These are phyloP conservation scores for Idaea biselata DNA, from an alignment of 2,888 invertebrate species.

Conservation along the genomic window DNA sequence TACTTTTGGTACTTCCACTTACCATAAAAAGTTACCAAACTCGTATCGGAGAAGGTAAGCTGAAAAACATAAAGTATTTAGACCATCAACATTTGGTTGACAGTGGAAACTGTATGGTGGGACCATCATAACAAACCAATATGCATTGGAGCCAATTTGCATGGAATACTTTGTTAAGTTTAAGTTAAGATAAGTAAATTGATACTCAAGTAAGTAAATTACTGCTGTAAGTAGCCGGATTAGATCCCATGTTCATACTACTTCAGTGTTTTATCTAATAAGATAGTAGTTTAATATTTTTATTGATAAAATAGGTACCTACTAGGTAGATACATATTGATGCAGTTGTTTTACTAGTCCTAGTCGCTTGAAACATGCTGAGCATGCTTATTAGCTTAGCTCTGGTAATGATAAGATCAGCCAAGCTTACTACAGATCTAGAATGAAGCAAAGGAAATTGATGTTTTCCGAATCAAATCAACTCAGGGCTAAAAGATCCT, in stretches of 20 bases:
- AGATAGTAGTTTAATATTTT: neutral
- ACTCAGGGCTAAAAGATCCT: neutral
- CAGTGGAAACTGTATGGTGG: slow-evolving; percentile 19
- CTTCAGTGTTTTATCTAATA: neutral
- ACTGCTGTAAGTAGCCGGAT: neutral
- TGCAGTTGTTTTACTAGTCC: neutral
- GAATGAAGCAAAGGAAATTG: neutral
- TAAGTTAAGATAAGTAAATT: neutral
- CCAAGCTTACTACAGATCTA: neutral
- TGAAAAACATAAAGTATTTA: slow-evolving; percentile 78
- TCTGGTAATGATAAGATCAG: neutral
- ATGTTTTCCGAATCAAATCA: neutral
- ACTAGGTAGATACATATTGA: neutral
- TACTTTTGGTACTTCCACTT: slow-evolving; percentile 75
- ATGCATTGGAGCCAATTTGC: slow-evolving; percentile 28
- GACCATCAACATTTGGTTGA: slow-evolving; percentile 50
- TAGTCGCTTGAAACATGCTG: neutral
- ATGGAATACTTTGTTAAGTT: neutral
- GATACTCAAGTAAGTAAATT: neutral
- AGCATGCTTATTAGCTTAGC: neutral
- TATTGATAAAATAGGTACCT: slow-evolving; percentile 17
- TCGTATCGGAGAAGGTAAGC: slow-evolving; percentile 75
- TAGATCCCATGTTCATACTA: neutral
- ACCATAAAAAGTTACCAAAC: slow-evolving; percentile 75
- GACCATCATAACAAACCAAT: slow-evolving; percentile 34